Conservation (phyloP, 2,797 vertebrate species). For the Phaenicophaeus curvirostris region DNA sequence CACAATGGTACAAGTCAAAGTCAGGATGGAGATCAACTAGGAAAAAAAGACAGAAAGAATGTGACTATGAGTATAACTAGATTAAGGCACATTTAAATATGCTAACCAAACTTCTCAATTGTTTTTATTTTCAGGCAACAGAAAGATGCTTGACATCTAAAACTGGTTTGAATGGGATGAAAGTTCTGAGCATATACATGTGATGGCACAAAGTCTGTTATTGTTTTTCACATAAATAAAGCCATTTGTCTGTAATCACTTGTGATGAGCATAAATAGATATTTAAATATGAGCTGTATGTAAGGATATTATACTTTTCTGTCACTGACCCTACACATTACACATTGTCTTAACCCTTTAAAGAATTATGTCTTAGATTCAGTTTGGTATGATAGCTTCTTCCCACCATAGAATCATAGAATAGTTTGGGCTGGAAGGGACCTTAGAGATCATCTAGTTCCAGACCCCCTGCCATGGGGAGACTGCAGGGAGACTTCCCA, state of each 20-base stretch:
- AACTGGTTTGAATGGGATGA: background rate
- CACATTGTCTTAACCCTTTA: background rate
- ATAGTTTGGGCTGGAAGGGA: too few relatives aligned
- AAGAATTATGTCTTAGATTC: background rate
- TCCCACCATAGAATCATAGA: background rate
- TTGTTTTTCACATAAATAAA: background rate
- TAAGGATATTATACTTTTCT: background rate
- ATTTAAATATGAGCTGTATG: background rate
- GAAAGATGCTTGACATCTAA: background rate
- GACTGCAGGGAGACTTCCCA: too few relatives aligned
- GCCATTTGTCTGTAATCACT: background rate
- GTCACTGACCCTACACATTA: background rate
- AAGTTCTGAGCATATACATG: background rate
- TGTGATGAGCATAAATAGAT: background rate
- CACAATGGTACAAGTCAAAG: background rate
- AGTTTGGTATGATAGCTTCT: background rate
- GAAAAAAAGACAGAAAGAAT: background rate
- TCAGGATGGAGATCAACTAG: background rate
- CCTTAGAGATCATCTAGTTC: too few relatives aligned
- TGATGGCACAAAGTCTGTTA: background rate
- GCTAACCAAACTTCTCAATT: background rate
- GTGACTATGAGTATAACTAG: background rate
- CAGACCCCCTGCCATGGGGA: too few relatives aligned
- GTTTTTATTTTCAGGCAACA: background rate
- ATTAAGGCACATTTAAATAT: background rate